Evolutionary conservation across 2,797 vertebrate genomes (phyloP).

Genomic region (Cetoscarus ocellatus): DNA sequence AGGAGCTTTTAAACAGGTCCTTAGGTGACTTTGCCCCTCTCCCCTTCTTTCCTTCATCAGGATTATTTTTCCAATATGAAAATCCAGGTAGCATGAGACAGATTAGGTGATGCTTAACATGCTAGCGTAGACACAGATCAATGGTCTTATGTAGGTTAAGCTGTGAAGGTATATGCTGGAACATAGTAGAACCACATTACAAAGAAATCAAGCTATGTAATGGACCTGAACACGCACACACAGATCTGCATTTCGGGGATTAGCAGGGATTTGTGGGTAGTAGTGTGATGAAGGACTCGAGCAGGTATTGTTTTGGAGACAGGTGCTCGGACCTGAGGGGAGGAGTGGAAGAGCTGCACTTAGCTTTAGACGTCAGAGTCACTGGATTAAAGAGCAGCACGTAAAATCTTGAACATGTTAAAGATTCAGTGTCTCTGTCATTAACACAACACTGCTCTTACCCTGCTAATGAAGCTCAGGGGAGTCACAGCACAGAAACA

Average conservation of each 20-base stretch:
- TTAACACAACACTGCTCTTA: conserved; percentile 29
- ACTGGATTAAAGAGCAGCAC: conserved; percentile 62
- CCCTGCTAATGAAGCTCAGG: conserved; percentile 22
- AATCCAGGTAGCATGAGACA: conserved; percentile 83
- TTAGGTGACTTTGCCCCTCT: conserved; percentile 68
- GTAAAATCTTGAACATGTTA: conserved; percentile 18
- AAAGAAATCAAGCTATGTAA: conserved; percentile 75
- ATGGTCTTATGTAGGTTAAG: conserved; percentile 78
- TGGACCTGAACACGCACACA: conserved; percentile 52
- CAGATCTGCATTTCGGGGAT: conserved; percentile 78
- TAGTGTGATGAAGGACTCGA: conserved; percentile 70
- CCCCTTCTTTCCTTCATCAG: conserved; percentile 56
- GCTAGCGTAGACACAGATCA: conserved; percentile 76
- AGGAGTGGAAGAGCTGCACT: conserved; percentile 45
- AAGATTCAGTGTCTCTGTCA: conserved; percentile 24
- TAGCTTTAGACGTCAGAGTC: conserved; percentile 54
- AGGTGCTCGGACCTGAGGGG: conserved; percentile 64
- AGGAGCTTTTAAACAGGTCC: conserved; percentile 80
- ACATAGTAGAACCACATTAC: conserved; percentile 65
- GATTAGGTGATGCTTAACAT: conserved; percentile 81
- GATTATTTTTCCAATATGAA: conserved; percentile 83
- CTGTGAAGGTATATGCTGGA: conserved; percentile 73
- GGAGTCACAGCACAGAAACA: conserved; percentile 25
- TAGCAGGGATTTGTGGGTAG: conserved; percentile 73
- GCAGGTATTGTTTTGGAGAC: conserved; percentile 80